Base-by-base conservation (phyloP, 2,888 invertebrate species). In the Acanthosoma haemorrhoidale region DNA sequence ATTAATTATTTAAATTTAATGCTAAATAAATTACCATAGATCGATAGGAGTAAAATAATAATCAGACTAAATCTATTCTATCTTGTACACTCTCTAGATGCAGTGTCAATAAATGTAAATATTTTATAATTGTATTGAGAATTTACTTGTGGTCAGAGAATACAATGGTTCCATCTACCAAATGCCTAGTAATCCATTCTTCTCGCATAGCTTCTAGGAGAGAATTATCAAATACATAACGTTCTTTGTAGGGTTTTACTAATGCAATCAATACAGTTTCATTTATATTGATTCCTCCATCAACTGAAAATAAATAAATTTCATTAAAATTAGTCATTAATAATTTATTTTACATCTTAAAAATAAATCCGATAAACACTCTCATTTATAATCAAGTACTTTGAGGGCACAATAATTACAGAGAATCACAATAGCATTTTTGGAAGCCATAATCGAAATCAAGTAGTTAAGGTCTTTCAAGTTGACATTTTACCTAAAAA, bases 101-200 rank as follows among this genome's bases (percentile, higher is more conserved):
- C n/a, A n/a, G n/a, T n/a, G n/a, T n/a, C n/a, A n/a, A n/a, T n/a
- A n/a, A n/a, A n/a, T n/a, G n/a, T n/a, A n/a, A n/a, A n/a, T n/a
- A n/a, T n/a, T n/a, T n/a, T n/a, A n/a, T n/a, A n/a, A n/a, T n/a
- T n/a, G n/a, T n/a, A n/a, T n/a, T n/a, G n/a, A n/a, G n/a, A n/a
- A n/a, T n/a, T n/a, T 74, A 82, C 82, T 82, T 81, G 79, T 94
- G 94, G 79, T 96, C 96, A 79, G 92, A 91, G 78, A 90, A 92
- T 63, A 94, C 88, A 75, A 96, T 94, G 59, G 90, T 86, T 0
- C 95, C 94, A 82, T 94, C 94, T 67, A 94, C 86, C 70, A 91
- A 83, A 81, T 96, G 95, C 75, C 94, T 85, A 1, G 94, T 94
- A 78, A 91, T 88, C 80, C 95, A 96, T 79, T 95, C 94, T 77